A percentile compares a stretch with the other conserved stretches of the same genome.
Conservation (phyloP, 1,140 invertebrate genomes). For the Antheraea mylitta region DNA sequence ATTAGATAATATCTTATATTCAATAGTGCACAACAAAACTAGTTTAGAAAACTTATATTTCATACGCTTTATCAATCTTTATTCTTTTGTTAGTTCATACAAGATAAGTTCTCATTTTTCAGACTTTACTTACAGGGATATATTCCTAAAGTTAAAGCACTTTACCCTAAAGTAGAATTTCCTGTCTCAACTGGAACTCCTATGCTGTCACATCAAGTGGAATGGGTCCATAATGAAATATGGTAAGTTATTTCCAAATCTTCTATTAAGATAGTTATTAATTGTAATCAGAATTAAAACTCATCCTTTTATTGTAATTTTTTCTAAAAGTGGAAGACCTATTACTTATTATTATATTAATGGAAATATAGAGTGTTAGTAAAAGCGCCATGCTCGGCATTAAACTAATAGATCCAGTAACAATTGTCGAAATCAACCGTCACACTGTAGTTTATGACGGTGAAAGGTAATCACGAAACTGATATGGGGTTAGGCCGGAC, state of each 20-base stretch:
- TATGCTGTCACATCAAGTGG: constrained; percentile 84
- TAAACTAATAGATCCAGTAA: too few species aligned
- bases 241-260: constrained; percentile 45
- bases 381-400: too few species aligned
- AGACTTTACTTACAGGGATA: constrained; percentile 85
- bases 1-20: not conserved
- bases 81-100: too few species aligned
- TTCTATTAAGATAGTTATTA: not conserved
- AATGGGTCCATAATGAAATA: constrained; percentile 84
- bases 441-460: too few species aligned
- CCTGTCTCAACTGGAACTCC: constrained; percentile 87
- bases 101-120: constrained; percentile 12
- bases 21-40: not conserved
- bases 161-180: constrained; percentile 83
- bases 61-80: not conserved
- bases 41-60: not conserved
- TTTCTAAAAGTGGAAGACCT: too few species aligned
- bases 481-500: too few species aligned
- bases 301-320: too few species aligned
- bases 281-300: too few species aligned
- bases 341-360: too few species aligned
- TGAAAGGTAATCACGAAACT: too few species aligned
- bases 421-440: too few species aligned
- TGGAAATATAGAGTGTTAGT: too few species aligned
- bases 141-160: constrained; percentile 79